Conservation (phyloP, 2,113 vertebrate species). For the Hippocampus zosterae region DNA sequence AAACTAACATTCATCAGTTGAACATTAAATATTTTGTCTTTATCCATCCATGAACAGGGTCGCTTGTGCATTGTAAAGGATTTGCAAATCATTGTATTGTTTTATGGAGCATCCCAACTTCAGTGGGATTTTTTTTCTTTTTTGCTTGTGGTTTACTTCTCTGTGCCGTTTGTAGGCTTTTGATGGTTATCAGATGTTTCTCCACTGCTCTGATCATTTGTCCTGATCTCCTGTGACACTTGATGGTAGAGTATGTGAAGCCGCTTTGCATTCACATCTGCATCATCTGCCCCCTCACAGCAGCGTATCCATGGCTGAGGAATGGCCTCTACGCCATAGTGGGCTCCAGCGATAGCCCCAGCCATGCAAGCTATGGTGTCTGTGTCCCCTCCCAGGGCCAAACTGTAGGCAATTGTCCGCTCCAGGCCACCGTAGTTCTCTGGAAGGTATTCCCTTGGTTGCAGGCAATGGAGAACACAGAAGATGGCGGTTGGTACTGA, state of each 20-base stretch:
- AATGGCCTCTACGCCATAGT: conserved; percentile 85
- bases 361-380: conserved; percentile 99
- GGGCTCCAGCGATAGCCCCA: conserved; percentile 92
- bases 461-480: conserved; percentile 91
- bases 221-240: conserved; percentile 31
- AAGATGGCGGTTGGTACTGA: conserved; percentile 98
- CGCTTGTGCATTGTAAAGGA: too few relatives aligned
- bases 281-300: conserved; percentile 87
- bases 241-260: conserved; percentile 79
- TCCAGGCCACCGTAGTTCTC: conserved; percentile 81
- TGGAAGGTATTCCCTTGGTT: conserved; percentile 82
- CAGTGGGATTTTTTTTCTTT: neutral
- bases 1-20: too few relatives aligned
- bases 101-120: neutral
- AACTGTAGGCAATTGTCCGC: conserved; percentile 88
- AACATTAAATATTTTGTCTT: too few relatives aligned
- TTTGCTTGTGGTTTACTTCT: conserved; percentile 33
- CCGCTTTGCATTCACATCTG: conserved; percentile 75
- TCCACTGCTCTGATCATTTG: conserved; percentile 20
- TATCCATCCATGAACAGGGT: too few relatives aligned
- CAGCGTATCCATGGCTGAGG: conserved; percentile 83
- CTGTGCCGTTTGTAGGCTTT: conserved; percentile 33
- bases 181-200: conserved; percentile 22
- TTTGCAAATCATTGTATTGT: neutral
- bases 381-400: conserved; percentile 95